Evolutionary conservation across 2,113 vertebrate genomes (phyloP).

Genomic region (Gopherus evgoodei): DNA sequence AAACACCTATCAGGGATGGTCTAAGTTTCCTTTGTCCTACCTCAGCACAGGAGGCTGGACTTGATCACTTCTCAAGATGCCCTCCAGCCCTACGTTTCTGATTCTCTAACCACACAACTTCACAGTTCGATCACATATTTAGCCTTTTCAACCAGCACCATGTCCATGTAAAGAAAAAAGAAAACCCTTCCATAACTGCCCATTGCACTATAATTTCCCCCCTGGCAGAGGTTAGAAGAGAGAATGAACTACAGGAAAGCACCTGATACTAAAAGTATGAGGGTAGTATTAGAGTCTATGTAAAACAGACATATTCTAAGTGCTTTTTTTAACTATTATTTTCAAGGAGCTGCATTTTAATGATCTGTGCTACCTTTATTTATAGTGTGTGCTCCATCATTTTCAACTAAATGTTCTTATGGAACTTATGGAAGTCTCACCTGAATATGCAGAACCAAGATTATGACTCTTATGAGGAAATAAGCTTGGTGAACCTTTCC

Average conservation of each 20-base stretch:
- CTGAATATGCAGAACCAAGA: conserved; percentile 20
- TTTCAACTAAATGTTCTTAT: conserved; percentile 65
- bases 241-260: neutral
- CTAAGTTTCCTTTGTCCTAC: too few relatives aligned
- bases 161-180: neutral
- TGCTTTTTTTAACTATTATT: conserved; percentile 27
- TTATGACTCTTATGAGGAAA: conserved; percentile 30
- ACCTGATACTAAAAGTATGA: too few relatives aligned
- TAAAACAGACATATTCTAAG: neutral
- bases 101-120: conserved; percentile 26
- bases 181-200: neutral
- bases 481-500: conserved; percentile 20
- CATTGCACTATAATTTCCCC: neutral
- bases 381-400: conserved; percentile 40
- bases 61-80: too few relatives aligned
- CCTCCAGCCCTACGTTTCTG: too few relatives aligned
- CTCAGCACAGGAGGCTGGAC: too few relatives aligned
- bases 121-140: conserved; percentile 44
- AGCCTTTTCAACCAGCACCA: conserved; percentile 18
- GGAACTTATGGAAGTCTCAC: conserved; percentile 28
- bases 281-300: too few relatives aligned
- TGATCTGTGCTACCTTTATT: conserved; percentile 49
- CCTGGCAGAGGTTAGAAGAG: neutral
- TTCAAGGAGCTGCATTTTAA: conserved; percentile 31
- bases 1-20: neutral